Evolutionary conservation across 2,113 vertebrate genomes (phyloP).

Genomic region (Lota lota): DNA sequence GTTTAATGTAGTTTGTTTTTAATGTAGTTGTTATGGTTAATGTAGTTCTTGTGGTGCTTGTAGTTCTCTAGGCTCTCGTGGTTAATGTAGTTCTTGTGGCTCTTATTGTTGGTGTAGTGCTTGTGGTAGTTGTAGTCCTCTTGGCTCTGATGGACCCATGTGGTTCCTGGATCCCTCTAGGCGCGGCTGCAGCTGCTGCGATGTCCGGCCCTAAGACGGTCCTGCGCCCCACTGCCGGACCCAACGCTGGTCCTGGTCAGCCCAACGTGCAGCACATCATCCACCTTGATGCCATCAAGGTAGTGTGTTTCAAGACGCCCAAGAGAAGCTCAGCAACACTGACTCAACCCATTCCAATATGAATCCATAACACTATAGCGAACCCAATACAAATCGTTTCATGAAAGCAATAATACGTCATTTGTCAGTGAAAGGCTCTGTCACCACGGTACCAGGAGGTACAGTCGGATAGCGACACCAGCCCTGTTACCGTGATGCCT

Average conservation of each 20-base stretch:
- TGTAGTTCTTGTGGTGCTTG: neutral
- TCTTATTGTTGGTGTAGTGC: neutral
- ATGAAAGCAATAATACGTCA: no score
- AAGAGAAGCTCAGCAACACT: neutral
- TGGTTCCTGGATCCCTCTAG: conserved; percentile 55
- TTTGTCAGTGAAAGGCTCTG: no score
- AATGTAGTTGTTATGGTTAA: neutral
- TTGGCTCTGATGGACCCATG: neutral
- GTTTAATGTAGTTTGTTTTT: no score
- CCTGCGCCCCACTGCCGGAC: conserved; percentile 85
- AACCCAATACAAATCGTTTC: no score
- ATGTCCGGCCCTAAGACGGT: conserved; percentile 98
- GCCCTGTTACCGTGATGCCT: no score
- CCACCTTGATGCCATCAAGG: conserved; percentile 90
- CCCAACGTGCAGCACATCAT: conserved; percentile 93
- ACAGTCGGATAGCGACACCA: no score
- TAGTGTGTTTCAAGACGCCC: conserved; percentile 7
- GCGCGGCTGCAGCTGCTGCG: conserved; percentile 93
- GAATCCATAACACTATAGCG: neutral
- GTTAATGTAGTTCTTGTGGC: neutral
- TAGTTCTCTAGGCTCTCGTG: neutral
- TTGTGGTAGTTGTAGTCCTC: neutral
- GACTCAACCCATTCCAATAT: neutral
- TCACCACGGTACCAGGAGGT: no score
- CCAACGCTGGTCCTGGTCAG: conserved; percentile 82